Conservation (phyloP, 1,140 invertebrate genomes). For the Bombus pyrosoma region DNA sequence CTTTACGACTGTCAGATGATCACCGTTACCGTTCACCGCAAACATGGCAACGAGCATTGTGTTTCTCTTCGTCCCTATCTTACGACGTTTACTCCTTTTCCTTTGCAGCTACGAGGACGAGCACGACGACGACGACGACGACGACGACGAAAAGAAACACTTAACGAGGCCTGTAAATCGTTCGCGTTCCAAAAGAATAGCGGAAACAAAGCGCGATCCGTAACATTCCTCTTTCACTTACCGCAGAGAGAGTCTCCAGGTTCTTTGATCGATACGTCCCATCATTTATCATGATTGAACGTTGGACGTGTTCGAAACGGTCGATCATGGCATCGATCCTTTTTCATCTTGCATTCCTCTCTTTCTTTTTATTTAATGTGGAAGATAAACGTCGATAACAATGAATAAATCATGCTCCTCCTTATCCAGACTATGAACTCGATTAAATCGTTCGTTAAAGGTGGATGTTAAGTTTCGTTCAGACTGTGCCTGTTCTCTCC, state of each 20-base stretch:
- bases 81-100: not conserved
- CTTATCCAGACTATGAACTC: slow-evolving; percentile 3
- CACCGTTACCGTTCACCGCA: slow-evolving; percentile 67
- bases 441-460: slow-evolving; percentile 17
- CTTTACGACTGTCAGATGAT: slow-evolving; percentile 57
- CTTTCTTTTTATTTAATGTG: not conserved
- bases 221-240: slow-evolving; percentile 41
- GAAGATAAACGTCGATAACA: slow-evolving; percentile 4
- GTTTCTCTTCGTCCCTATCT: slow-evolving; percentile 21
- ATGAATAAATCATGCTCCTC: not conserved
- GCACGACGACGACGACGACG: not conserved
- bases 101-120: not conserved
- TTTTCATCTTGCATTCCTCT: not conserved
- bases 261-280: slow-evolving; percentile 54
- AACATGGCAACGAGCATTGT: slow-evolving; percentile 56
- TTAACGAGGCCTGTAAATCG: slow-evolving; percentile 62
- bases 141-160: slow-evolving; percentile 34
- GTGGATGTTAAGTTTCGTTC: not conserved
- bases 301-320: slow-evolving; percentile 15
- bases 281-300: slow-evolving; percentile 55
- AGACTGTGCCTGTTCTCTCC: not conserved
- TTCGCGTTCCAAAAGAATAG: slow-evolving; percentile 53
- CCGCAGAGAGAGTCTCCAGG: not conserved
- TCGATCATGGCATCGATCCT: not conserved
- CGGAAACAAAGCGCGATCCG: slow-evolving; percentile 54